A percentile compares a stretch with the other conserved stretches of the same genome.
phyloP scores from a whole-genome alignment of 2,797 vertebrate species.

The Cirrhinus mrigala region DNA sequence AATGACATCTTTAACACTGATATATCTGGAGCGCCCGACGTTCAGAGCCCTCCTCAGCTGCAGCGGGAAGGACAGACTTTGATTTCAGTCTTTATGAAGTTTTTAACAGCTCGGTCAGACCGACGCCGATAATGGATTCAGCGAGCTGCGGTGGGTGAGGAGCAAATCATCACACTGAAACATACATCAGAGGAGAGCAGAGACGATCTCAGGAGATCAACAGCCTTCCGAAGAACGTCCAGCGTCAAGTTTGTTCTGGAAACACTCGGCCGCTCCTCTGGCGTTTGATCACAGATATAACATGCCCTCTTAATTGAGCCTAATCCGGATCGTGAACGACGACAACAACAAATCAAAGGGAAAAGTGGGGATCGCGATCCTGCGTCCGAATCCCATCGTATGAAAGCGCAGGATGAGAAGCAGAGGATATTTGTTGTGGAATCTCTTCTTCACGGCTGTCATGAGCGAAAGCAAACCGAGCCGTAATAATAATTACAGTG shows the following conservation, averaged over 20 bases:
- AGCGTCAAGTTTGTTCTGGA: neutral
- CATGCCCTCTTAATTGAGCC: constrained; percentile 41
- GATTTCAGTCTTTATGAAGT: constrained; percentile 51
- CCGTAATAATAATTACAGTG: constrained; percentile 50
- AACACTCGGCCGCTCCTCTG: neutral
- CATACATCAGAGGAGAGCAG: constrained; percentile 39
- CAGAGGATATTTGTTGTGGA: constrained; percentile 17
- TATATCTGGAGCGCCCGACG: neutral
- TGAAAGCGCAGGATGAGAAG: constrained; percentile 22
- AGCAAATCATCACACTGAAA: constrained; percentile 20
- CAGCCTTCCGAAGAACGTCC: neutral
- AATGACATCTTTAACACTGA: neutral
- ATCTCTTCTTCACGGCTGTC: constrained; percentile 20
- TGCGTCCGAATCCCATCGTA: constrained; percentile 27
- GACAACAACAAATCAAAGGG: constrained; percentile 33
- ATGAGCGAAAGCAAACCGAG: constrained; percentile 34
- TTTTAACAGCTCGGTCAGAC: constrained; percentile 41
- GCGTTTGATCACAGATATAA: constrained; percentile 30
- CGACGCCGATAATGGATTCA: constrained; percentile 35
- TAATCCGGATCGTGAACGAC: constrained; percentile 48
- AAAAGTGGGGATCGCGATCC: constrained; percentile 33
- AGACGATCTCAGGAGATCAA: neutral
- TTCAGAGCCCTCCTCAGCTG: neutral
- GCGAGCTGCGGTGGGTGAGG: constrained; percentile 23
- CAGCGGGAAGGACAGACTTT: neutral